Evolutionary conservation across 2,113 vertebrate species (phyloP).

Genomic region (Aramus guarauna): DNA sequence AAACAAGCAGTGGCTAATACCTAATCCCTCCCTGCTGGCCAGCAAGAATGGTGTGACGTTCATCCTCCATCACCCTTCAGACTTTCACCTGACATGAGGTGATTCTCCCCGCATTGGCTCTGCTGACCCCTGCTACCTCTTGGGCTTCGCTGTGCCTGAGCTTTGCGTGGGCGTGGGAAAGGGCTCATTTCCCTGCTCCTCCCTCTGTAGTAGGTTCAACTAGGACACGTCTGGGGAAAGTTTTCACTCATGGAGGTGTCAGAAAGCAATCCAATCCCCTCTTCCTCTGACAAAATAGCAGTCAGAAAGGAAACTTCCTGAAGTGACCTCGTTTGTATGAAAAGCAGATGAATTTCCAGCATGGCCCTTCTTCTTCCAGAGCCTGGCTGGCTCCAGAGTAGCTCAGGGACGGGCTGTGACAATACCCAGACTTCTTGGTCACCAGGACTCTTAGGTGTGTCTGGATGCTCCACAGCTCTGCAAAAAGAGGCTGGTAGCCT

Average conservation of each 20-base stretch:
- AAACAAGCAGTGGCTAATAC: background rate
- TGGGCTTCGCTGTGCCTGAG: fast-evolving
- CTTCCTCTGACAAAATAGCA: background rate
- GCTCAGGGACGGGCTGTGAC: background rate
- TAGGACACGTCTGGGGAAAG: background rate
- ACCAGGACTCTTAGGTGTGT: background rate
- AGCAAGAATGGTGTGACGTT: background rate
- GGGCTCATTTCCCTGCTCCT: background rate
- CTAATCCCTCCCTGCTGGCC: background rate
- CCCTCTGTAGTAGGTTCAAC: background rate
- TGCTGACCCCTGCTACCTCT: background rate
- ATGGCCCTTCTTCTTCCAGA: background rate
- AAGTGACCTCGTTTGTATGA: background rate
- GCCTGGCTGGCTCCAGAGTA: background rate
- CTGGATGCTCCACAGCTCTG: background rate
- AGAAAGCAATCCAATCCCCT: background rate
- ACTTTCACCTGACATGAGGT: background rate
- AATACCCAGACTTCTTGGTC: background rate
- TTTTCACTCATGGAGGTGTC: background rate
- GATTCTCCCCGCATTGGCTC: background rate
- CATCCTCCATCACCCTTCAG: background rate
- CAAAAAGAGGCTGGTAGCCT: background rate
- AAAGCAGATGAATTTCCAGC: background rate
- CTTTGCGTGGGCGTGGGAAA: background rate
- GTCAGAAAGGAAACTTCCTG: background rate